phyloP scores from a whole-genome alignment of 1,140 invertebrate genomes.

The Ostrea denselamellosa region DNA sequence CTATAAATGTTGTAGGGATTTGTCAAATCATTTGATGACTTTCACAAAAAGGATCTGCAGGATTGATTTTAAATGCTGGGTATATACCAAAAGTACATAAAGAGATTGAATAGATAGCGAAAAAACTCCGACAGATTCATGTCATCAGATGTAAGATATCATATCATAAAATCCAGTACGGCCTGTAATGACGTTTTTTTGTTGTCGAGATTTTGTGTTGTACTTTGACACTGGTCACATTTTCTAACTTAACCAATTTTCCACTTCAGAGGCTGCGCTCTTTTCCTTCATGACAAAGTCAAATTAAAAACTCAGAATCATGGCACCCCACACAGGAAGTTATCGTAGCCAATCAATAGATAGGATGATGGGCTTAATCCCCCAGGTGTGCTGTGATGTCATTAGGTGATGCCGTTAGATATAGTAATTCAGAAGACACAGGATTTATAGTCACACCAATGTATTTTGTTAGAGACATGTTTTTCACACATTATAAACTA shows the following conservation, averaged over 20 bases:
- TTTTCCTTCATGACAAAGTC: conserved; percentile 9
- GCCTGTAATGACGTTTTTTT: not conserved
- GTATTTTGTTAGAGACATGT: not conserved
- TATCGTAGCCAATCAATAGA: conserved; percentile 4
- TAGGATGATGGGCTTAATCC: conserved; percentile 27
- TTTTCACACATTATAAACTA: not conserved
- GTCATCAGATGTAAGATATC: no score
- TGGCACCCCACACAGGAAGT: conserved; percentile 8
- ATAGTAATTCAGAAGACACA: not conserved
- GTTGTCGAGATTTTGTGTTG: not conserved
- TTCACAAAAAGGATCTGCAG: no score
- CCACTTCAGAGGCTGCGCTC: conserved; percentile 10
- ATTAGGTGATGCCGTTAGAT: not conserved
- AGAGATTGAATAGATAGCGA: no score
- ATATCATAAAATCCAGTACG: not conserved
- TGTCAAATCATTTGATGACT: not conserved
- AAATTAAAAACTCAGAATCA: not conserved
- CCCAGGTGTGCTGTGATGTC: conserved; percentile 1
- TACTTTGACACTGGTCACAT: not conserved
- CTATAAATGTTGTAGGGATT: not conserved
- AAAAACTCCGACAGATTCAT: no score
- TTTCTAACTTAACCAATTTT: conserved; percentile 18
- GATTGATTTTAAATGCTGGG: not conserved
- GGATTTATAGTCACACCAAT: no score
- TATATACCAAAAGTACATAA: no score